A percentile compares a stretch with the other conserved stretches of the same genome.
Evolutionary conservation across 2,113 vertebrate genomes (phyloP).

Genomic region (Syrmaticus mikado): DNA sequence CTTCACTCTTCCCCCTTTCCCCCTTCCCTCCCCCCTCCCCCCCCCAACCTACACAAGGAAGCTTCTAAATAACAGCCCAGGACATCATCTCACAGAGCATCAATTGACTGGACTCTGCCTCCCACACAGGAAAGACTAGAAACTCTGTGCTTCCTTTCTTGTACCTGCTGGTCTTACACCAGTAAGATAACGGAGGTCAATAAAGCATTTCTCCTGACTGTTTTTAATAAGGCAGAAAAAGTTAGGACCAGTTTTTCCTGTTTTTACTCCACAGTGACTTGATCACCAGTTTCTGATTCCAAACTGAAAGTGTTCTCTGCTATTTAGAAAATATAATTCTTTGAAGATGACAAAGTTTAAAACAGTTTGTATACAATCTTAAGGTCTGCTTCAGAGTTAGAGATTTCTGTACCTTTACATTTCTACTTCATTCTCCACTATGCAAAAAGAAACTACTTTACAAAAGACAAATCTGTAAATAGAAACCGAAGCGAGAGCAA

Average conservation of each 20-base stretch:
- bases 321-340: not conserved
- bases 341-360: not conserved
- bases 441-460: not conserved
- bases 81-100: not conserved
- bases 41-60: not conserved
- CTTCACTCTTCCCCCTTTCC: not conserved
- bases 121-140: not conserved
- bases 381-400: not conserved
- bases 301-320: not conserved
- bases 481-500: not conserved
- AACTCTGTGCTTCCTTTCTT: not conserved
- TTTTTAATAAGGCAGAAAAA: not conserved
- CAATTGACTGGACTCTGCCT: not conserved
- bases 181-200: not conserved
- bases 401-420: not conserved
- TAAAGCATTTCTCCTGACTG: not conserved
- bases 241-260: not conserved
- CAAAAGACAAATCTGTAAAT: not conserved
- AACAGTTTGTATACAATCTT: not conserved
- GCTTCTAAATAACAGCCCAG: not conserved
- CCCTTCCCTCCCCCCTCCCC: too few relatives aligned
- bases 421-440: not conserved
- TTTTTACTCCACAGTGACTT: not conserved
- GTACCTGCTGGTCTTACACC: not conserved
- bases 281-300: not conserved